Evolutionary conservation across 2,797 vertebrate genomes (phyloP).

Genomic region (Lepus townsendii): DNA sequence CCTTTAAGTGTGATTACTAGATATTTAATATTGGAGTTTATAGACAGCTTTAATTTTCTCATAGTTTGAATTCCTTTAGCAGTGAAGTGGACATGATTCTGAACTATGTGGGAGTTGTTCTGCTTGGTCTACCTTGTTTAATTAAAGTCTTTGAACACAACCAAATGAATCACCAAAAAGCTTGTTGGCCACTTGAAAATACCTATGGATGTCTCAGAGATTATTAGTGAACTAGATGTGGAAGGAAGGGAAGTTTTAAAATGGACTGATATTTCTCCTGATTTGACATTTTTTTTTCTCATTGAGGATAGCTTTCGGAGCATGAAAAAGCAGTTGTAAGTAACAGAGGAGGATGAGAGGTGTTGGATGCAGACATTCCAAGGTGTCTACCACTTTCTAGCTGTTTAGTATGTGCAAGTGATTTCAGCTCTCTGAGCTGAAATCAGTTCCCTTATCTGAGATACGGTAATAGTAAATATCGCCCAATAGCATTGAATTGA

Average conservation of each 20-base stretch:
- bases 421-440: neutral
- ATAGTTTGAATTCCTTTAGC: neutral
- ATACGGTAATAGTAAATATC: neutral
- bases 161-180: neutral
- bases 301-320: neutral
- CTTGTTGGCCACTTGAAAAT: neutral
- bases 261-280: neutral
- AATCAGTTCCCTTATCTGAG: neutral
- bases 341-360: neutral
- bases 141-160: neutral
- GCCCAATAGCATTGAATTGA: neutral
- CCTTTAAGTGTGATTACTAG: neutral
- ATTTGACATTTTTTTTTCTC: neutral
- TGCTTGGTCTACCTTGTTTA: neutral
- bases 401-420: neutral
- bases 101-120: neutral
- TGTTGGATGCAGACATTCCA: neutral
- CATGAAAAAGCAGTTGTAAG: neutral
- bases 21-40: neutral
- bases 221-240: neutral
- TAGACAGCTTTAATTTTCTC: neutral
- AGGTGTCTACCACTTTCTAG: neutral
- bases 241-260: neutral
- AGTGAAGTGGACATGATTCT: neutral
- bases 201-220: neutral